Percentiles rank a stretch among this genome's conserved stretches.
Conservation (phyloP, 2,888 invertebrate genomes). For the Entomobrya proxima region DNA sequence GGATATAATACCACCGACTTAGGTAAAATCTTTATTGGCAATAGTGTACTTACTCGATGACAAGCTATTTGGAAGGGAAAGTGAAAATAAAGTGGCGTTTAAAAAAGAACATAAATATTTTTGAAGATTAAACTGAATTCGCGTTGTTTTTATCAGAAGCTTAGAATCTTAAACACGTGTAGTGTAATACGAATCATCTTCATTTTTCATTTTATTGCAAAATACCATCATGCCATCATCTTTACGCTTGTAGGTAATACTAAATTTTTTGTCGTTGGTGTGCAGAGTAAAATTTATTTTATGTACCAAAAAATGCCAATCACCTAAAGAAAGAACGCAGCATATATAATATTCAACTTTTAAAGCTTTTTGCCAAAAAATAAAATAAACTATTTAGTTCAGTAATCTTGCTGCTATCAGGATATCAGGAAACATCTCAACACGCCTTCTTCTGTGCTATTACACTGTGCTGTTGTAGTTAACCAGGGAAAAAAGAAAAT, state of each 20-base stretch:
- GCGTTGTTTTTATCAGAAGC: neutral
- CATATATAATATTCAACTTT: too few species aligned
- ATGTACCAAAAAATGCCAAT: too few species aligned
- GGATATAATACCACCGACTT: neutral
- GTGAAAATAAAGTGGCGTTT: neutral
- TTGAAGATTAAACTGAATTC: neutral
- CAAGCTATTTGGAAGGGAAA: neutral
- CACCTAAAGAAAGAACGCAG: too few species aligned
- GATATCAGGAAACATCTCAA: neutral
- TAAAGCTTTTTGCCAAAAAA: neutral
- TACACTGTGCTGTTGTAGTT: too few species aligned
- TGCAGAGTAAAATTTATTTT: too few species aligned
- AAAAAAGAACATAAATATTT: neutral
- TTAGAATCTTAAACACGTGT: neutral
- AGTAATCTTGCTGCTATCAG: neutral
- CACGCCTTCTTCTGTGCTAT: neutral
- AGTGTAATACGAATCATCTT: too few species aligned
- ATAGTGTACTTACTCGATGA: too few species aligned
- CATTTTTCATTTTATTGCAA: neutral
- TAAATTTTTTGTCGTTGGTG: too few species aligned
- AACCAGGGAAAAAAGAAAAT: neutral
- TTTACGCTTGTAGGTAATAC: too few species aligned
- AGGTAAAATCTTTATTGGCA: neutral
- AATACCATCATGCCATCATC: too few species aligned
- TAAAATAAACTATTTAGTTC: too few species aligned